These are phyloP conservation scores for Slavum lentiscoides DNA, from an alignment of 2,888 invertebrate genomes.

Conservation along the genomic window DNA sequence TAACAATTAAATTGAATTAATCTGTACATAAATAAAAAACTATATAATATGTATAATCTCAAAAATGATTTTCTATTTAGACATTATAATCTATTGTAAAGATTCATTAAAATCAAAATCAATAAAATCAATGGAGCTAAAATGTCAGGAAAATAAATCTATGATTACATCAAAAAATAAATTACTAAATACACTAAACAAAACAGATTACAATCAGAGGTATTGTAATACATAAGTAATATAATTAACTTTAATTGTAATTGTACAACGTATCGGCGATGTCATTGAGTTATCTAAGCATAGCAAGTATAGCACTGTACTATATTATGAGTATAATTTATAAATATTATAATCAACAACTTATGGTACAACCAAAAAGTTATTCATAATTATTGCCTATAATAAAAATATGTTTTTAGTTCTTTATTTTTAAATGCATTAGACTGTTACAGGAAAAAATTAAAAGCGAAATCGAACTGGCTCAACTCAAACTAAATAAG, in stretches of 20 bases:
- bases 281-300: neutral
- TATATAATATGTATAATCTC: neutral
- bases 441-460: conserved; percentile 20
- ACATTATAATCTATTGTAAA: conserved; percentile 20
- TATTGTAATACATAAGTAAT: neutral
- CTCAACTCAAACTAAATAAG: neutral
- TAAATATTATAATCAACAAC: no score
- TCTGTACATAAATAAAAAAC: neutral
- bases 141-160: conserved; percentile 2
- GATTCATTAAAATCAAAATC: neutral
- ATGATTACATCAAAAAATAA: conserved; percentile 24
- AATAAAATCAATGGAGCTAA: neutral
- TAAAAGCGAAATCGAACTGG: conserved; percentile 9
- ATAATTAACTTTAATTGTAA: neutral
- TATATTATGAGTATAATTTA: no score
- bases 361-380: no score
- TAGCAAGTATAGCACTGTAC: neutral
- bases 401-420: no score
- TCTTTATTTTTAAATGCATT: neutral
- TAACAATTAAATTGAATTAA: neutral
- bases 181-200: conserved; percentile 5
- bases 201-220: conserved; percentile 20
- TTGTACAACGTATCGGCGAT: neutral
- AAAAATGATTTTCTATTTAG: conserved; percentile 9
- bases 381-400: no score